Conservation (phyloP, 2,797 vertebrate species). For the Pangasius djambal region DNA sequence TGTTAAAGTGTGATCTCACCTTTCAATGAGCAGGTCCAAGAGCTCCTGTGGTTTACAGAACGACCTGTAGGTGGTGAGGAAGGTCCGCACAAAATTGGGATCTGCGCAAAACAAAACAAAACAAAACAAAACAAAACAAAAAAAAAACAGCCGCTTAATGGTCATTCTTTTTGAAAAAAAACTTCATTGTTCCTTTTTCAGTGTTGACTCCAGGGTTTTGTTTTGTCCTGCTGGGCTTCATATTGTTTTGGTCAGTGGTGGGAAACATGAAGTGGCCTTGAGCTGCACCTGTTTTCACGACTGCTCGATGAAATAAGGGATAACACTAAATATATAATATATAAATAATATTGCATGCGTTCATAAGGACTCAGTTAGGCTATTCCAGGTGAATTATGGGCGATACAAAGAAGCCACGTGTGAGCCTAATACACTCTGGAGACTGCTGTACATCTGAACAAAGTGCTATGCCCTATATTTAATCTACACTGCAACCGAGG, state of each 20-base stretch:
- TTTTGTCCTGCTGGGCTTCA: constrained; percentile 33
- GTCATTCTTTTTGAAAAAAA: background rate
- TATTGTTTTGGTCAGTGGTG: constrained; percentile 34
- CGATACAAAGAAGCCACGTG: background rate
- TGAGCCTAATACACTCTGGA: no score
- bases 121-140: constrained; percentile 24
- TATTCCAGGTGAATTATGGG: background rate
- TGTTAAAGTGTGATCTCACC: constrained; percentile 72
- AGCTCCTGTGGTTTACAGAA: constrained; percentile 97
- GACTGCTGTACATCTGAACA: background rate
- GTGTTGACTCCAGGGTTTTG: constrained; percentile 16
- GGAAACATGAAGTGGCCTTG: constrained; percentile 26
- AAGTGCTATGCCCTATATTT: background rate
- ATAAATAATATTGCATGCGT: background rate
- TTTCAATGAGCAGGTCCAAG: constrained; percentile 93
- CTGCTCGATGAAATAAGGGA: background rate
- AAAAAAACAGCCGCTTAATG: constrained; percentile 2
- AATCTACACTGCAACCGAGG: background rate
- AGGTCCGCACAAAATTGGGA: constrained; percentile 97
- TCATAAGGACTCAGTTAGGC: background rate
- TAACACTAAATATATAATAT: background rate
- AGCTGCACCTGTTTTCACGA: constrained; percentile 42
- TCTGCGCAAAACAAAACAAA: constrained; percentile 71
- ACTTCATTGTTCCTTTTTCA: constrained; percentile 35
- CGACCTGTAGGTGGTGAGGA: constrained; percentile 95